These are phyloP conservation scores for Heliocidaris erythrogramma DNA, from an alignment of 35 echinoderm and acorn worm species.

Conservation along the genomic window DNA sequence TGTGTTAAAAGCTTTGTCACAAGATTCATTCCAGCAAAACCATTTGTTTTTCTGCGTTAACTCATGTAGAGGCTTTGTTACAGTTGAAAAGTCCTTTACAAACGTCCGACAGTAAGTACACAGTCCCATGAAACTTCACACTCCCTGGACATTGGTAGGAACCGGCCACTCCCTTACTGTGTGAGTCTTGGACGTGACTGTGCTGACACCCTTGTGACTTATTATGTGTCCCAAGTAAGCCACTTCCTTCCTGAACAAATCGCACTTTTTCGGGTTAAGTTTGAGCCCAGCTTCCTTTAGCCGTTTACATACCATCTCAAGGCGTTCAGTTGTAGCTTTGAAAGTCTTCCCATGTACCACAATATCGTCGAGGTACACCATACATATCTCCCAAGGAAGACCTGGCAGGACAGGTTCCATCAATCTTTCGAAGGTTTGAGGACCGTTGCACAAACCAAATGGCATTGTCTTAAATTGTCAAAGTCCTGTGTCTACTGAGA, in stretches of 20 bases:
- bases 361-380: slow-evolving; percentile 79
- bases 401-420: slow-evolving; percentile 58
- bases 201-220: slow-evolving; percentile 33
- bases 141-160: slow-evolving; percentile 34
- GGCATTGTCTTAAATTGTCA: slow-evolving; percentile 48
- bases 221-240: slow-evolving; percentile 65
- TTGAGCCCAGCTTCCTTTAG: slow-evolving; percentile 56
- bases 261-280: slow-evolving; percentile 73
- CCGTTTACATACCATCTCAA: slow-evolving; percentile 41
- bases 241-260: slow-evolving; percentile 61
- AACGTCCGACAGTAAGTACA: slow-evolving; percentile 60
- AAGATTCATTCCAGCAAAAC: slow-evolving; percentile 48
- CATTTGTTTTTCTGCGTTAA: slow-evolving; percentile 51
- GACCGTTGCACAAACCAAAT: slow-evolving; percentile 64
- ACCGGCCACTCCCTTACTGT: slow-evolving; percentile 55
- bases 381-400: slow-evolving; percentile 60
- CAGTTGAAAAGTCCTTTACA: slow-evolving; percentile 53
- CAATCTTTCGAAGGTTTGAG: slow-evolving; percentile 59
- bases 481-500: slow-evolving; percentile 57
- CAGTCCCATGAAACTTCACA: slow-evolving; percentile 65
- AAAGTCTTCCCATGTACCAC: slow-evolving; percentile 54
- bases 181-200: slow-evolving; percentile 55
- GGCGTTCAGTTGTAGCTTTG: neutral
- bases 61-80: slow-evolving; percentile 57
- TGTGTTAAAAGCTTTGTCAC: slow-evolving; percentile 49